Conservation (phyloP, 2,888 invertebrate genomes). For the Thecophora atra region DNA sequence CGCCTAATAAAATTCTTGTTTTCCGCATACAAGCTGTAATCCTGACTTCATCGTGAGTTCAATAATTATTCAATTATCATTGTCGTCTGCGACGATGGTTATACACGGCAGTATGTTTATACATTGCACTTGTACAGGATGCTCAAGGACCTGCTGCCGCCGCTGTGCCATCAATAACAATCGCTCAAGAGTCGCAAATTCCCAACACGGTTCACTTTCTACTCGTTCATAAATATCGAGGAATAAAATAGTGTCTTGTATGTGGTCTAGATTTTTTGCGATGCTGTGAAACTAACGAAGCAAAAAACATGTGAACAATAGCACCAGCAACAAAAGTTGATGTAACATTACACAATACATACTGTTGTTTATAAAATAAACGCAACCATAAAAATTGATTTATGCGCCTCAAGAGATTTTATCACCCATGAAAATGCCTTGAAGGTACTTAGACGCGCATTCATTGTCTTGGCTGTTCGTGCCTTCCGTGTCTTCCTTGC, state of each 20-base stretch:
- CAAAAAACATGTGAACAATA: constrained; percentile 22
- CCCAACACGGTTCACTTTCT: neutral
- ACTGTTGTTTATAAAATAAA: constrained; percentile 34
- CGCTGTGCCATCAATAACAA: constrained; percentile 24
- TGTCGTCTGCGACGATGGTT: constrained; percentile 20
- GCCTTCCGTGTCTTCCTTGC: constrained; percentile 7
- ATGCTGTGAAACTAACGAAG: neutral
- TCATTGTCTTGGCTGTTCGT: constrained; percentile 23
- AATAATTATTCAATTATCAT: constrained; percentile 31
- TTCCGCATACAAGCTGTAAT: constrained; percentile 10
- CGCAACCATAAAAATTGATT: constrained; percentile 47
- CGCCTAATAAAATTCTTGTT: too few relatives aligned
- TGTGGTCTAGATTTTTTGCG: neutral
- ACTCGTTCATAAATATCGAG: neutral
- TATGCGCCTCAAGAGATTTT: constrained; percentile 49
- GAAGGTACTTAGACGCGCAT: constrained; percentile 22
- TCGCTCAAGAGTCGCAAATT: constrained; percentile 34
- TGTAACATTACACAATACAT: constrained; percentile 20
- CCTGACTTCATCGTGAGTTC: constrained; percentile 28
- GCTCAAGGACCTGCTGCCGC: neutral
- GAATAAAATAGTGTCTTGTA: neutral
- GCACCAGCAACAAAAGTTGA: constrained; percentile 14
- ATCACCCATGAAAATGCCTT: constrained; percentile 47
- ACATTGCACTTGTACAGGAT: too few relatives aligned
- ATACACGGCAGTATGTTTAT: neutral